phyloP scores from a whole-genome alignment of 2,888 invertebrate species.

The Nomada fucata region DNA sequence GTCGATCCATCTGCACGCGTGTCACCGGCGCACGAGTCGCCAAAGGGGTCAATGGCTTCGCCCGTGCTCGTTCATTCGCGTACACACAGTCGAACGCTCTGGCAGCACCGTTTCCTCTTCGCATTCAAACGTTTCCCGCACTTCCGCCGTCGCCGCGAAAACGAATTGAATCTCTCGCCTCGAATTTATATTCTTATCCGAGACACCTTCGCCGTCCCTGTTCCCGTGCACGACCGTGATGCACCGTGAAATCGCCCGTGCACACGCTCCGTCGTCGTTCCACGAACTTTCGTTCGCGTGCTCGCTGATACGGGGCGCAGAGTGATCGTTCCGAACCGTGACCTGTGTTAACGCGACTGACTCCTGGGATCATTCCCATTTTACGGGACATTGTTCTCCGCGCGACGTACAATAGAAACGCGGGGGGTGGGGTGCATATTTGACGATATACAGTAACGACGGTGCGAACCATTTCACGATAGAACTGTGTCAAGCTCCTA shows the following conservation, averaged over 20 bases:
- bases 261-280: background rate
- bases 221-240: conserved; percentile 16
- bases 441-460: background rate
- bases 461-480: conserved; percentile 1
- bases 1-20: conserved; percentile 34
- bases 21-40: conserved; percentile 58
- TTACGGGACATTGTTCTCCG: conserved; percentile 19
- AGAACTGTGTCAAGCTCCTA: background rate
- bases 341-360: conserved; percentile 24
- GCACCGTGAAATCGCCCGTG: conserved; percentile 45
- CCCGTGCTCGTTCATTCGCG: conserved; percentile 67
- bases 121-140: conserved; percentile 10
- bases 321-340: conserved; percentile 36
- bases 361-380: conserved; percentile 6
- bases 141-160: conserved; percentile 10
- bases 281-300: background rate
- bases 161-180: conserved; percentile 28
- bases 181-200: conserved; percentile 26
- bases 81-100: conserved; percentile 8
- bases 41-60: conserved; percentile 78
- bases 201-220: conserved; percentile 16
- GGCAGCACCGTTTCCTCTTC: conserved; percentile 36
- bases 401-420: background rate
- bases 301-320: background rate
- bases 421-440: background rate